Evolutionary conservation across 2,888 invertebrate species (phyloP).

Genomic region (Cosmorhoe ocellata): DNA sequence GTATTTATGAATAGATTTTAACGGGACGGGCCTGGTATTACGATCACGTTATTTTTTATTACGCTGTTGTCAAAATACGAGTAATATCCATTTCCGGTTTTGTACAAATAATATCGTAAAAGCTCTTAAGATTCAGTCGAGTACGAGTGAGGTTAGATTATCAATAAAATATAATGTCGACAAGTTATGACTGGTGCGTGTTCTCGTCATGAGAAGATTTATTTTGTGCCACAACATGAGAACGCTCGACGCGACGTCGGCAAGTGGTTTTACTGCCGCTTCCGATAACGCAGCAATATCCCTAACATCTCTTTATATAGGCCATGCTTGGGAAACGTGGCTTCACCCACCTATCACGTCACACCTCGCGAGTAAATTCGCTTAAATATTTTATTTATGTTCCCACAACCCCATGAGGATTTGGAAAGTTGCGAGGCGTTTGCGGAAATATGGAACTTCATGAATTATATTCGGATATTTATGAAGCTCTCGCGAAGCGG

Average conservation of each 20-base stretch:
- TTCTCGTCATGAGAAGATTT: slow-evolving; percentile 39
- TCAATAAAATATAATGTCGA: slow-evolving; percentile 30
- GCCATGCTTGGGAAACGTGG: slow-evolving; percentile 22
- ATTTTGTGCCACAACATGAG: slow-evolving; percentile 40
- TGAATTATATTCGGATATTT: slow-evolving; percentile 33
- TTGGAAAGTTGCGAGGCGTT: slow-evolving; percentile 27
- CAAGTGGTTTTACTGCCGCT: slow-evolving; percentile 47
- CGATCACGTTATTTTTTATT: too few relatives aligned
- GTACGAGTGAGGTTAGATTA: too few relatives aligned
- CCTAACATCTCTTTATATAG: slow-evolving; percentile 39
- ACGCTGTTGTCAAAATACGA: too few relatives aligned
- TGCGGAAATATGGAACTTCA: slow-evolving; percentile 31
- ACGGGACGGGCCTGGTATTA: too few relatives aligned
- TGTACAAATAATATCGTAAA: slow-evolving; percentile 17
- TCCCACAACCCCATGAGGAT: slow-evolving; percentile 26
- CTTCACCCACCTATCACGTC: slow-evolving; percentile 11
- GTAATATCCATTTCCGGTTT: slow-evolving; percentile 6
- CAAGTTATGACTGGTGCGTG: slow-evolving; percentile 24
- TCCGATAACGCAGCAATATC: slow-evolving; percentile 54
- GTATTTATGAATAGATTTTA: too few relatives aligned
- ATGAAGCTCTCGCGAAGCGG: slow-evolving; percentile 32
- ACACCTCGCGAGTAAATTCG: slow-evolving; percentile 25
- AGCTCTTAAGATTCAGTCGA: slow-evolving; percentile 3
- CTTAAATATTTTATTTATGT: slow-evolving; percentile 35
- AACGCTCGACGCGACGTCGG: slow-evolving; percentile 27